These are phyloP conservation scores for Remorina albescens DNA, from an alignment of 2,797 vertebrate genomes.

Conservation along the genomic window DNA sequence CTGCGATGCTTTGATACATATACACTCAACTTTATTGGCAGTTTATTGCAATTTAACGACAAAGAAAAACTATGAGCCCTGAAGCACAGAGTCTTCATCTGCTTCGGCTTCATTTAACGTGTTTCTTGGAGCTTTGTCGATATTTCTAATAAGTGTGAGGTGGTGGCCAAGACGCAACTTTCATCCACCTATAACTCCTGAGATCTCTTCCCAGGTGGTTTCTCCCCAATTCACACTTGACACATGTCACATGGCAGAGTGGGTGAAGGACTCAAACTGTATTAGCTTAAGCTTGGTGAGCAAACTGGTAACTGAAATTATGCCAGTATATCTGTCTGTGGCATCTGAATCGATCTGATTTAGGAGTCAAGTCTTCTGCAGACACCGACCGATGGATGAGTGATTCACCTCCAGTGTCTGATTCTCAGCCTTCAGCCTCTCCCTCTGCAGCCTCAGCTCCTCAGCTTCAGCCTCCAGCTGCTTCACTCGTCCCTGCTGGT, in stretches of 20 bases:
- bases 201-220: too few relatives aligned
- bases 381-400: background rate
- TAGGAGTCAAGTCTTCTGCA: background rate
- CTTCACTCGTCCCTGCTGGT: constrained; percentile 55
- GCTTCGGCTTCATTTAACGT: background rate
- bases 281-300: too few relatives aligned
- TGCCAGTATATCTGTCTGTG: too few relatives aligned
- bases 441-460: constrained; percentile 78
- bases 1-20: constrained; percentile 19
- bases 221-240: too few relatives aligned
- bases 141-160: too few relatives aligned
- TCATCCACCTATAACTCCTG: too few relatives aligned
- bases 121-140: background rate
- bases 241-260: too few relatives aligned
- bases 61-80: too few relatives aligned
- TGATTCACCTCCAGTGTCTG: constrained; percentile 23
- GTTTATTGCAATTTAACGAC: background rate
- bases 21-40: background rate
- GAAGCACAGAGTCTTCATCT: too few relatives aligned
- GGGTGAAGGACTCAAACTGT: too few relatives aligned
- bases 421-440: constrained; percentile 81
- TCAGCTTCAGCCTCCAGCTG: constrained; percentile 67
- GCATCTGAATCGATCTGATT: background rate
- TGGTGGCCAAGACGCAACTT: too few relatives aligned
- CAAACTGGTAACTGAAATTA: too few relatives aligned